Evolutionary conservation across 2,113 vertebrate genomes (phyloP), one percentile per base, ranked within the genome.

Genomic region (Cariama cristata): DNA sequence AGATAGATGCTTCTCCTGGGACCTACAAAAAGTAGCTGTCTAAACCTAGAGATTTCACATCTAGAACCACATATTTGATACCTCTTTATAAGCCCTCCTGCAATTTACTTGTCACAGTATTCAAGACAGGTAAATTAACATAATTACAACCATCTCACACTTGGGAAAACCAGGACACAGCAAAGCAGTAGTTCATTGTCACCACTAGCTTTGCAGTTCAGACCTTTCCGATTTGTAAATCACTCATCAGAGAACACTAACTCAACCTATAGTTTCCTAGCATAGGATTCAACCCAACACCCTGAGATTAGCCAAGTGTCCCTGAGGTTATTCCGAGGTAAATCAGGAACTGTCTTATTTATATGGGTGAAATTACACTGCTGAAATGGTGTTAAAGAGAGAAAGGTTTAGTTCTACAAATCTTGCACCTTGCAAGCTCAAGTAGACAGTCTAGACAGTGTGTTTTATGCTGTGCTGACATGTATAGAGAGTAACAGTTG

Each of bases 101-200:
- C 86, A 96, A 96, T 89, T 96, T 96, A 88, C 74, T 82, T 0
- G 3, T 96, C 89, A 95, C 45, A 33, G 22, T 12, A 38, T 13
- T 45, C 45, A 9, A 50, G 87, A 94, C 91, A 90, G 63, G 77
- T 49, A 93, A 95, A 91, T 96, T 79, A 93, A 64, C 13, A 23
- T 89, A 97, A 97, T 94, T 96, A 88, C 87, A 87, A 77, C 91
- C 66, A 55, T 58, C 85, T 86, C 71, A 66, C 47, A 16, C 67
- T 71, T 73, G 44, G 38, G 67, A 72, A 88, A 85, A 73, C 12
- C 3, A 32, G n/a, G 58, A 86, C 69, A 77, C 11, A 8, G 81
- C 67, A 91, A 89, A 94, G 80, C 45, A 95, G 50, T 12, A 5
- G 84, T 47, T 85, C 68, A 27, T 79, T 94, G 86, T 93, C 69